Evolutionary conservation across 2,797 vertebrate genomes (phyloP), one percentile per base, ranked within the genome.

Genomic region (Avahi laniger): DNA sequence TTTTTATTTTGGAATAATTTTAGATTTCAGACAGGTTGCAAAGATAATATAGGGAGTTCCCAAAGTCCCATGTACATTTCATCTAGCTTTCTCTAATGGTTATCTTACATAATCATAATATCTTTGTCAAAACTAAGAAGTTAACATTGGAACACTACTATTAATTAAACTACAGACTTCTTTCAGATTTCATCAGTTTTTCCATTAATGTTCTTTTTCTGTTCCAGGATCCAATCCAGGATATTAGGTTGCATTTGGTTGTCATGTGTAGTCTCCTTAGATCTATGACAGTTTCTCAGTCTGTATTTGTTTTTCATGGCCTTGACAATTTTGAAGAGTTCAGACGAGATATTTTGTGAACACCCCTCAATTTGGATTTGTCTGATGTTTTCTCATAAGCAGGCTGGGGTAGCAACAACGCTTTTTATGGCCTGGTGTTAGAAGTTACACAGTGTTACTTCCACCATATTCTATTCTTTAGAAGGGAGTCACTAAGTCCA

Each of bases 61-160:
- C 9, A 15, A 89, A 81, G 52, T 90, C 38, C 46, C 12, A 26
- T 75, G 50, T 24, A 75, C 18, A 81, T 72, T 84, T 84, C 50
- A 59, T 28, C 30, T 20, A 61, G 15, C 24, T 89, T 73, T 35
- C 43, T 87, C 30, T 52, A 69, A 89, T 14, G 12, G 81, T 82
- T 52, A 61, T 70, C 92, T 91, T 91, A 91, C 7, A 83, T 91
- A 69, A 91, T 35, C 35, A 46, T 61, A 70, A 35, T 93, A 70
- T 46, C 83, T 91, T 91, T 76, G 59, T 76, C 76, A 82, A 91
- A 94, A 82, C 63, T 81, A 87, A 87, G 59, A 82, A 65, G 86
- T 95, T 65, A 69, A 91, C 48, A 46, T 52, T 33, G 46, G 48
- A 30, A 48, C 15, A 79, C 46, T 70, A 79, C 70, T 78, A 6